Percentiles rank a stretch among this genome's conserved stretches.
Conservation (phyloP, 2,797 vertebrate species). For the Danio aesculapii region DNA sequence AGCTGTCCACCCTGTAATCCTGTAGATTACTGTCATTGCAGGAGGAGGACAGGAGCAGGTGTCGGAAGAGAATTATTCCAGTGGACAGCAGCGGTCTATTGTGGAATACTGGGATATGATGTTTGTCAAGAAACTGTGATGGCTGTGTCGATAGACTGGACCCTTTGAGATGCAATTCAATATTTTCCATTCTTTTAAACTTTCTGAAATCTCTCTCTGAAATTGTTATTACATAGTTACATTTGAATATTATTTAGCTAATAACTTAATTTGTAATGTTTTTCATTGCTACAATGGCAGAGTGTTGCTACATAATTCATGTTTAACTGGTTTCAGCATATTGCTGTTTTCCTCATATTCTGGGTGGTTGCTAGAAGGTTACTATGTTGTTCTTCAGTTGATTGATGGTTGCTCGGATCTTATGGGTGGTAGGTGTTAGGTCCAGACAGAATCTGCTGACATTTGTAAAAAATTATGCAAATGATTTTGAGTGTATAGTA, state of each 20-base stretch:
- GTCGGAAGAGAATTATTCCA: slow-evolving; percentile 63
- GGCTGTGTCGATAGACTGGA: not conserved
- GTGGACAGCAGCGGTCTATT: slow-evolving; percentile 49
- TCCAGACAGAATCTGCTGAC: no score
- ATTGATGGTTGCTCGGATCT: no score
- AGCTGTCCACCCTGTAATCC: slow-evolving; percentile 63
- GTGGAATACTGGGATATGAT: slow-evolving; percentile 50
- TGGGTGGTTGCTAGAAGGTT: not conserved
- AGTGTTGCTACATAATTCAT: no score
- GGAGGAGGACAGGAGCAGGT: slow-evolving; percentile 62
- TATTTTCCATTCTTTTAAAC: not conserved
- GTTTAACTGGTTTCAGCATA: not conserved
- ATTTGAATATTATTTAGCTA: no score
- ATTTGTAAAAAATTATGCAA: no score
- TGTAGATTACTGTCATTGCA: slow-evolving; percentile 72
- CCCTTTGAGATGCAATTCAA: not conserved
- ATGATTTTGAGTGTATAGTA: no score
- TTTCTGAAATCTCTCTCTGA: no score
- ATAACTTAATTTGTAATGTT: no score
- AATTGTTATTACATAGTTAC: no score
- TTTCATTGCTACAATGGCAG: no score
- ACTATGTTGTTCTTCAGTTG: no score
- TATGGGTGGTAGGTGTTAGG: no score
- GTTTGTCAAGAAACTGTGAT: not conserved
- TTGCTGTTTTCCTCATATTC: not conserved